Conservation (phyloP, 2,113 vertebrate genomes). For the Thunnus thynnus region DNA sequence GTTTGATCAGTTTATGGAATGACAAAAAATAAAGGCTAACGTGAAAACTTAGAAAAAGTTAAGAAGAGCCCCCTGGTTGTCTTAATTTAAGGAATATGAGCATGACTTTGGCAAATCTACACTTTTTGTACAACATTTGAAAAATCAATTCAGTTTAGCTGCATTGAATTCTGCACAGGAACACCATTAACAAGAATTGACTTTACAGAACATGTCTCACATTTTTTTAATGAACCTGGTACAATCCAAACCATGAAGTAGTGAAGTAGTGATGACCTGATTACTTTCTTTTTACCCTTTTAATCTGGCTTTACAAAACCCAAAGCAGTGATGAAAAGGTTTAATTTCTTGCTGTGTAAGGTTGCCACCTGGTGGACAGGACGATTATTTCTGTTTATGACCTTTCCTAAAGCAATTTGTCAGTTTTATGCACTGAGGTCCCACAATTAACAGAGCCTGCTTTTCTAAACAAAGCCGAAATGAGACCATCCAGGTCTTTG, state of each 20-base stretch:
- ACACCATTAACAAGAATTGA: not conserved
- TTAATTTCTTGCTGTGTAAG: not conserved
- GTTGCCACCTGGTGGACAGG: constrained; percentile 23
- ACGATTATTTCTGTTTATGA: too few relatives aligned
- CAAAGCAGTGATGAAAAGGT: not conserved
- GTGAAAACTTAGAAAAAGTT: not conserved
- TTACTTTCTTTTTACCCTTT: not conserved
- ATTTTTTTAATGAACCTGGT: not conserved
- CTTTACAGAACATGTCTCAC: not conserved
- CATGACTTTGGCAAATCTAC: constrained; percentile 32
- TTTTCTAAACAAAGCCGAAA: not conserved
- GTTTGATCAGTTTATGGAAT: constrained; percentile 31
- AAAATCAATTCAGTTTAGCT: constrained; percentile 13
- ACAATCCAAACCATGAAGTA: not conserved
- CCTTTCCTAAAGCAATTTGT: not conserved
- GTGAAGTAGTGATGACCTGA: not conserved
- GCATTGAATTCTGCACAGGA: not conserved
- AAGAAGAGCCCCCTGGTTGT: not conserved
- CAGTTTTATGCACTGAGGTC: too few relatives aligned
- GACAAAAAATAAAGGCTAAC: constrained; percentile 1
- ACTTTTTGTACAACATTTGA: not conserved
- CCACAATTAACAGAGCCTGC: too few relatives aligned
- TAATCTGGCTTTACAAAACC: not conserved
- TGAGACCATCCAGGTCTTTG: not conserved
- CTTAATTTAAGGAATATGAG: not conserved